These are phyloP conservation scores for Smutsia gigantea DNA, from an alignment of 2,797 vertebrate species.

Conservation along the genomic window DNA sequence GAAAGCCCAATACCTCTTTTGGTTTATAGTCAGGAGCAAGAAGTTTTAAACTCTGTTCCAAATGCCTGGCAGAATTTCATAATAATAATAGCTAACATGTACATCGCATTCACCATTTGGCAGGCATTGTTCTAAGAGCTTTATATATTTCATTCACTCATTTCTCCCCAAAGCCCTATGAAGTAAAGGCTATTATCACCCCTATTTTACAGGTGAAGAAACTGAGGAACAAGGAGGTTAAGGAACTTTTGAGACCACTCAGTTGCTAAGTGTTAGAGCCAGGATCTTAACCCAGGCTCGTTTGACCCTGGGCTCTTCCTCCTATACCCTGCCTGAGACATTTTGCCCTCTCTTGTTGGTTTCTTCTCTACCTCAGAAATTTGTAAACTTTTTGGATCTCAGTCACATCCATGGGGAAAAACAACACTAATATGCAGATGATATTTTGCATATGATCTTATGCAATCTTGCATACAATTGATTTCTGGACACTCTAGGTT, in stretches of 20 bases:
- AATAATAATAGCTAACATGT: neutral
- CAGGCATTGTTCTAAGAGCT: neutral
- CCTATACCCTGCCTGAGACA: rapidly evolving
- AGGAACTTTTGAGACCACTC: neutral
- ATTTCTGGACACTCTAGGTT: neutral
- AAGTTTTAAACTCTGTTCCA: neutral
- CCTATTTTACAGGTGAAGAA: neutral
- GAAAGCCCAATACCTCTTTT: neutral
- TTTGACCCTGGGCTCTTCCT: neutral
- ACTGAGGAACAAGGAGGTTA: neutral
- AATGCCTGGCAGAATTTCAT: neutral
- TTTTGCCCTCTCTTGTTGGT: neutral
- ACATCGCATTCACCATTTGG: neutral
- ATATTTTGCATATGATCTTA: neutral
- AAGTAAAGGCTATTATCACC: neutral
- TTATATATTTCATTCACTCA: neutral
- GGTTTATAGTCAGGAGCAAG: neutral
- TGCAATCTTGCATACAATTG: neutral
- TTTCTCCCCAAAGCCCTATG: neutral
- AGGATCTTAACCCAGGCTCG: neutral
- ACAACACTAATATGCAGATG: neutral
- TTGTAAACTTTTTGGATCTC: neutral
- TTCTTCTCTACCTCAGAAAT: neutral
- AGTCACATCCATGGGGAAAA: neutral
- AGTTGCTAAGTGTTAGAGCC: neutral